A percentile compares a stretch with the other conserved stretches of the same genome.
phyloP scores from a whole-genome alignment of 1,140 invertebrate species.

The Batillaria attramentaria region DNA sequence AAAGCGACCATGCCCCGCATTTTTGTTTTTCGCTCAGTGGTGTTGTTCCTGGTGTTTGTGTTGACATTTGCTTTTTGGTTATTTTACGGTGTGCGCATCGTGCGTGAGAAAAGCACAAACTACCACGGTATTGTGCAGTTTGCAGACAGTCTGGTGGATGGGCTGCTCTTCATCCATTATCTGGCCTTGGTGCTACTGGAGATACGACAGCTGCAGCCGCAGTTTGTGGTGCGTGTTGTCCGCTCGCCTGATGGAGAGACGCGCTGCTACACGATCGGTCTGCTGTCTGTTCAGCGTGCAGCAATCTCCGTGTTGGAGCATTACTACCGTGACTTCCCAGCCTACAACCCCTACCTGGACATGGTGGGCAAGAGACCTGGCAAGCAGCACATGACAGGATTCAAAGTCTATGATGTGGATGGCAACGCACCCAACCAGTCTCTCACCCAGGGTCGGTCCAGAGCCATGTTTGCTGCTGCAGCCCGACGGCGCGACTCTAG shows the following conservation, averaged over 20 bases:
- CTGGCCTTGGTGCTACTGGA: conserved; percentile 93
- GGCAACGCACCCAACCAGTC: conserved; percentile 73
- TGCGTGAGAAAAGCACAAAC: conserved; percentile 57
- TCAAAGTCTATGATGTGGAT: conserved; percentile 98
- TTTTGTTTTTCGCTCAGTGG: conserved; percentile 90
- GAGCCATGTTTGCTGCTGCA: conserved; percentile 77
- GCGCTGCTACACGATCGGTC: conserved; percentile 85
- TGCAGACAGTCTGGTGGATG: conserved; percentile 91
- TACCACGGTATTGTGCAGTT: conserved; percentile 85
- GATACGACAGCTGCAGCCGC: conserved; percentile 89
- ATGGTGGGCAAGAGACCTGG: conserved; percentile 57
- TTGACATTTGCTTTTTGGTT: conserved; percentile 97
- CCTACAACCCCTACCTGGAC: conserved; percentile 94
- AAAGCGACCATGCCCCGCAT: conserved; percentile 92
- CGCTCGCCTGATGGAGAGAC: conserved; percentile 92
- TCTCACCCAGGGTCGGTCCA: conserved; percentile 66
- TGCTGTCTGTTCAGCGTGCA: conserved; percentile 92
- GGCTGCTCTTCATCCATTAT: conserved; percentile 95
- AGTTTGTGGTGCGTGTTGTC: conserved; percentile 91
- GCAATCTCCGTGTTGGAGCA: conserved; percentile 94
- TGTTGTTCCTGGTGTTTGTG: conserved; percentile 90
- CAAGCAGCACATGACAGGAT: conserved; percentile 75
- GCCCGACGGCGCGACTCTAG: conserved; percentile 83
- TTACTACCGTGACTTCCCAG: conserved; percentile 96
- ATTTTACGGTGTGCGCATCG: conserved; percentile 91